Evolutionary conservation across 2,113 vertebrate genomes (phyloP).

Genomic region (Trichechus manatus): DNA sequence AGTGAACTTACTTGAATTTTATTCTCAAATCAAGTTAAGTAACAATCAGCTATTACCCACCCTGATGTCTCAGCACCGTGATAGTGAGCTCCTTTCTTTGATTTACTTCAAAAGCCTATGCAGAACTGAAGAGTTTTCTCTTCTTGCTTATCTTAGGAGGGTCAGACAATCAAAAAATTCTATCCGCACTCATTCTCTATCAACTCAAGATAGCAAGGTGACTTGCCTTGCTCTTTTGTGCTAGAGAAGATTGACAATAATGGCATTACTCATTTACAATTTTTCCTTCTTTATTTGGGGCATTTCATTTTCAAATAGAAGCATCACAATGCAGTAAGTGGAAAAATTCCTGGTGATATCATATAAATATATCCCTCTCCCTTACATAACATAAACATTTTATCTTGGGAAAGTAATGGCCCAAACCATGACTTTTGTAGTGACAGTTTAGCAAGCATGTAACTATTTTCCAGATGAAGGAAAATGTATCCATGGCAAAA

Average conservation of each 20-base stretch:
- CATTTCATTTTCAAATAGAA: neutral
- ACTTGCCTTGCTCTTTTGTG: neutral
- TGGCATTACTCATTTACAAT: neutral
- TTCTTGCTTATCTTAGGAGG: too few species aligned
- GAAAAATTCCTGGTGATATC: neutral
- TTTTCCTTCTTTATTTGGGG: neutral
- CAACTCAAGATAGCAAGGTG: neutral
- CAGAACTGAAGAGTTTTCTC: too few species aligned
- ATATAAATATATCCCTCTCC: neutral
- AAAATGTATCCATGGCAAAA: neutral
- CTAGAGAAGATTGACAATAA: neutral
- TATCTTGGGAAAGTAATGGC: too few species aligned
- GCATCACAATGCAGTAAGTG: neutral
- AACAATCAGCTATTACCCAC: neutral
- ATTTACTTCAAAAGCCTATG: too few species aligned
- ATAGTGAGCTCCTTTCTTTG: too few species aligned
- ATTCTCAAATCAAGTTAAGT: neutral
- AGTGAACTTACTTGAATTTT: neutral
- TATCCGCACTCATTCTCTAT: neutral
- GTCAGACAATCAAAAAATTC: neutral
- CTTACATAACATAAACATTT: neutral
- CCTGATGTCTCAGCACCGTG: too few species aligned
- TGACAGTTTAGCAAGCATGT: neutral
- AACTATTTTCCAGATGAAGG: neutral
- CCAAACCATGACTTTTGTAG: too few species aligned